These are phyloP conservation scores for Habroteleia sp. DNA, from an alignment of 2,888 invertebrate genomes.

Conservation along the genomic window DNA sequence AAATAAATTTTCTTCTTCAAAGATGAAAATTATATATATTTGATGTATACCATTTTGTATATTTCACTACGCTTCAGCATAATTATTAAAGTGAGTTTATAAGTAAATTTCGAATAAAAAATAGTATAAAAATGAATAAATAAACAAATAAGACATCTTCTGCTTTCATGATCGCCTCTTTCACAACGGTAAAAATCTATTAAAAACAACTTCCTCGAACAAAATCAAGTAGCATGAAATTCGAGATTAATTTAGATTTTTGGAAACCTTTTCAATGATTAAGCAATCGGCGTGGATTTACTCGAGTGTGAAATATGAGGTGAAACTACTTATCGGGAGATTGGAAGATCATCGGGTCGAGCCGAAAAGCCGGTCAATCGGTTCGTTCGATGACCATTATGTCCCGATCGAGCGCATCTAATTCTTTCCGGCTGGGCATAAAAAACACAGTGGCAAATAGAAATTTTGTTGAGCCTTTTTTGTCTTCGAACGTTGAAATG, in stretches of 20 bases:
- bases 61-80: too few species aligned
- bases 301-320: slow-evolving; percentile 52
- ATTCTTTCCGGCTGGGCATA: slow-evolving; percentile 59
- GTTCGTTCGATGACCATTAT: slow-evolving; percentile 44
- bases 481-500: slow-evolving; percentile 34
- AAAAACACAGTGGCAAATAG: slow-evolving; percentile 38
- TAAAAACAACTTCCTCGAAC: not conserved
- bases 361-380: slow-evolving; percentile 47
- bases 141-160: too few species aligned
- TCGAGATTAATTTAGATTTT: slow-evolving; percentile 17
- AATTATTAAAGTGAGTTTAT: too few species aligned
- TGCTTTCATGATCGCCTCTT: too few species aligned
- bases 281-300: slow-evolving; percentile 33
- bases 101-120: too few species aligned
- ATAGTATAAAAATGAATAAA: too few species aligned
- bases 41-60: too few species aligned
- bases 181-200: too few species aligned
- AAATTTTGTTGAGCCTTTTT: slow-evolving; percentile 41
- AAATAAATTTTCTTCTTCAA: too few species aligned
- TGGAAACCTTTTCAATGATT: slow-evolving; percentile 38
- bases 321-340: slow-evolving; percentile 39
- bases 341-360: slow-evolving; percentile 18
- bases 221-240: slow-evolving; percentile 14
- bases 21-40: too few species aligned
- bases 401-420: slow-evolving; percentile 62